Percentiles rank a stretch among this genome's conserved stretches.
These are phyloP conservation scores for Malaclemys terrapin DNA, from an alignment of 2,113 vertebrate species.

Conservation along the genomic window DNA sequence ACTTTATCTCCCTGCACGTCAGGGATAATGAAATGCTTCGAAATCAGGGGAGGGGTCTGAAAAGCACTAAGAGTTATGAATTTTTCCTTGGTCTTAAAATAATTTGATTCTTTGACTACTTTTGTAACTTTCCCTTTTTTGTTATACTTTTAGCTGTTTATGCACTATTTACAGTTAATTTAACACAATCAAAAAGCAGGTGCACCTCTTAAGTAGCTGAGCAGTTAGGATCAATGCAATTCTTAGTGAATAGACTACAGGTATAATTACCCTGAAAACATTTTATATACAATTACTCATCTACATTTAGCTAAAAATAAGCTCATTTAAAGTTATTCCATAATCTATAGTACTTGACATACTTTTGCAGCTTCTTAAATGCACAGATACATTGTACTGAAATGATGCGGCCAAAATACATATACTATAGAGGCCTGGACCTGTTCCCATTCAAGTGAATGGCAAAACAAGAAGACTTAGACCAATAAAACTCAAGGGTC, in stretches of 20 bases:
- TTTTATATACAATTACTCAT: background rate
- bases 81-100: background rate
- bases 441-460: background rate
- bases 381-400: background rate
- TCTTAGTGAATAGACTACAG: background rate
- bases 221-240: background rate
- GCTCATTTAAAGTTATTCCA: background rate
- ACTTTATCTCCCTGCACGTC: background rate
- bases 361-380: background rate
- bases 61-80: background rate
- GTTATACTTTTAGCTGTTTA: background rate
- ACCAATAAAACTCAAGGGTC: background rate
- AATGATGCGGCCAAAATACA: rapidly evolving
- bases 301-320: background rate
- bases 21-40: background rate
- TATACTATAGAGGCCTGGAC: background rate
- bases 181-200: background rate
- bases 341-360: background rate
- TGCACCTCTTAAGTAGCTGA: background rate
- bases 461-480: rapidly evolving
- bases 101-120: background rate
- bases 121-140: background rate
- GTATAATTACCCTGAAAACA: background rate
- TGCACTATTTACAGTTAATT: background rate
- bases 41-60: too few species aligned